These are phyloP conservation scores for Hedychridium roseum DNA, from an alignment of 2,888 invertebrate species.

Conservation along the genomic window DNA sequence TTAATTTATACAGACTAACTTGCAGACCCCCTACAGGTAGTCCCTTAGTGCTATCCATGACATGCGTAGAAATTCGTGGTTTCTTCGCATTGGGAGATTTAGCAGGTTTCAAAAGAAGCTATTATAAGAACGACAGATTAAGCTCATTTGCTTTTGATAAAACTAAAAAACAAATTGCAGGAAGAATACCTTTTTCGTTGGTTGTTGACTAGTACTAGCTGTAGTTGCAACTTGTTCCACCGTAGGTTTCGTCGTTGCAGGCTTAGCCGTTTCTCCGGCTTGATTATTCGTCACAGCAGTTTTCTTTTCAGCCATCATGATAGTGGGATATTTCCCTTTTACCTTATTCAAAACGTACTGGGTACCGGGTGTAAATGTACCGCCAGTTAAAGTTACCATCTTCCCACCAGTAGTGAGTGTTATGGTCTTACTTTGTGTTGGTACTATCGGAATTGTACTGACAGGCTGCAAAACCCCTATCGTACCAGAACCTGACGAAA, in stretches of 20 bases:
- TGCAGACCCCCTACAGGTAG: constrained; percentile 72
- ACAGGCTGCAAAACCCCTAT: constrained; percentile 31
- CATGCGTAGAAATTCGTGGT: constrained; percentile 77
- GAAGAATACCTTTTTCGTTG: constrained; percentile 34
- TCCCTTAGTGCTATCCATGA: constrained; percentile 77
- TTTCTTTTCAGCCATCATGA: constrained; percentile 35
- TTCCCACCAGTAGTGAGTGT: constrained; percentile 48
- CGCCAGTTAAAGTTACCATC: constrained; percentile 46
- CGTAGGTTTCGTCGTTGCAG: not conserved
- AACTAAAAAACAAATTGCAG: constrained; percentile 1
- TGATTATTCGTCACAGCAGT: constrained; percentile 16
- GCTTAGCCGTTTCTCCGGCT: constrained; percentile 17
- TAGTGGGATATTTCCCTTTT: constrained; percentile 41
- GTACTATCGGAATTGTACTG: constrained; percentile 40
- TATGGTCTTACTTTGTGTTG: constrained; percentile 43
- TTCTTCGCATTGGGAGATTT: constrained; percentile 44
- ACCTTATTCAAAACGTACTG: constrained; percentile 50
- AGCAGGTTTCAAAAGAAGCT: constrained; percentile 2
- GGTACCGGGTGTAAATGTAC: constrained; percentile 39
- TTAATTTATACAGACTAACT: constrained; percentile 74
- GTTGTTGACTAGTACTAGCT: constrained; percentile 39
- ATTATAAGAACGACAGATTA: too few relatives aligned
- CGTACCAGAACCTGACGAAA: constrained; percentile 11
- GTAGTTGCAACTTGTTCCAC: constrained; percentile 17
- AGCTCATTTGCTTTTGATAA: too few relatives aligned